Evolutionary conservation across 2,797 vertebrate genomes (phyloP).

Genomic region (Hypotaenidia philippensis): DNA sequence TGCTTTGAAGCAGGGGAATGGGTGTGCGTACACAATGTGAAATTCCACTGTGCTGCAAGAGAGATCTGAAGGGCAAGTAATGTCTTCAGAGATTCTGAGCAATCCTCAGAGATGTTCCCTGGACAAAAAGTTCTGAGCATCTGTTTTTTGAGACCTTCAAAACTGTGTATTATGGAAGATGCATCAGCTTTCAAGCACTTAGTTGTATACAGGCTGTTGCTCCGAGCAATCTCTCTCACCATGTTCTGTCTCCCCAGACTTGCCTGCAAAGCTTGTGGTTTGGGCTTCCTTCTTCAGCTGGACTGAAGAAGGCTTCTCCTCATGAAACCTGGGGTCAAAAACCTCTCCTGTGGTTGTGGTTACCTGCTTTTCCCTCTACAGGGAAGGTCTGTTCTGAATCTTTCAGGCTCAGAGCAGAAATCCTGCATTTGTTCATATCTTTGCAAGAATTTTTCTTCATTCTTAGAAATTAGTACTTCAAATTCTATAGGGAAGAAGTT

Average conservation of each 20-base stretch:
- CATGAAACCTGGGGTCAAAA: neutral
- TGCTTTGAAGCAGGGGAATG: neutral
- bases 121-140: conserved; percentile 1
- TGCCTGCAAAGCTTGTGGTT: neutral
- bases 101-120: neutral
- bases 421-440: neutral
- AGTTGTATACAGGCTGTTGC: neutral
- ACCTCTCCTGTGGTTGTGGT: neutral
- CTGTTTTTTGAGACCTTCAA: neutral
- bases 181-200: neutral
- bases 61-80: neutral
- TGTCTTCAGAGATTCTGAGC: neutral
- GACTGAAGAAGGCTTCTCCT: neutral
- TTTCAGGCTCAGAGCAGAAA: neutral
- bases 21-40: neutral
- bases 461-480: conserved; percentile 57
- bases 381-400: neutral
- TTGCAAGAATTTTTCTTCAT: conserved; percentile 14
- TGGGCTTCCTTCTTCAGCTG: neutral
- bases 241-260: neutral
- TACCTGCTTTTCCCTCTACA: neutral
- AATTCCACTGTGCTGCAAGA: neutral
- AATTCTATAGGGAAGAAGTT: conserved; percentile 47
- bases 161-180: neutral
- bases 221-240: neutral